Percentiles rank a stretch among this genome's conserved stretches.
Conservation (phyloP, 1,140 invertebrate species). For the Dreissena rostriformis region DNA sequence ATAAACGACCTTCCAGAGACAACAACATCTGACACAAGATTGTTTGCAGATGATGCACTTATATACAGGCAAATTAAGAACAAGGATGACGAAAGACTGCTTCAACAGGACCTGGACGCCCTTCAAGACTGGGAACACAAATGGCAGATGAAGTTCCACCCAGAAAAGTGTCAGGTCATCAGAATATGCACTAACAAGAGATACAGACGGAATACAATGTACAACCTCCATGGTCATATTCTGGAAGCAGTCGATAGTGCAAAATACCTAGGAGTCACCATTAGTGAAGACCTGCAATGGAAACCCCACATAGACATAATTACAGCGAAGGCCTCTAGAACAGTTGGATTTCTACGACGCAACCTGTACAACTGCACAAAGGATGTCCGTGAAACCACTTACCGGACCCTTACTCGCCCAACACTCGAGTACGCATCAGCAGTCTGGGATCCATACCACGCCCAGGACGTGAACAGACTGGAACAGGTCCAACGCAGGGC, state of each 20-base stretch:
- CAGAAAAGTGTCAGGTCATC: neutral
- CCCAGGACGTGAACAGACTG: too few relatives aligned
- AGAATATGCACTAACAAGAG: slow-evolving; percentile 9
- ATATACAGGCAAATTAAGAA: slow-evolving; percentile 7
- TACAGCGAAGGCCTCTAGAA: too few relatives aligned
- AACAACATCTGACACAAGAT: neutral
- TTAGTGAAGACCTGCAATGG: too few relatives aligned
- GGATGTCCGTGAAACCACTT: too few relatives aligned
- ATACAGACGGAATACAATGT: neutral
- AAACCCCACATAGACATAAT: too few relatives aligned
- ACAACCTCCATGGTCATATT: neutral
- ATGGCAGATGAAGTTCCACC: neutral
- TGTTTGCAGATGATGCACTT: slow-evolving; percentile 6
- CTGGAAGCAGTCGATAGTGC: neutral
- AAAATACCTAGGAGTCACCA: neutral
- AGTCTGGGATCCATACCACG: too few relatives aligned
- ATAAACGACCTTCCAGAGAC: slow-evolving; percentile 9
- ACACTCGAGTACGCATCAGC: too few relatives aligned
- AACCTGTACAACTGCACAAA: too few relatives aligned
- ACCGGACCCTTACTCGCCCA: too few relatives aligned
- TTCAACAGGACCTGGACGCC: slow-evolving; percentile 27
- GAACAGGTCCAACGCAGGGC: too few relatives aligned
- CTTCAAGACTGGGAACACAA: neutral
- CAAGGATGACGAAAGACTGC: neutral
- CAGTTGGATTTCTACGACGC: too few relatives aligned